Evolutionary conservation across 2,797 vertebrate species (phyloP), one percentile per base, ranked within the genome.

Genomic region (Australoheros facetus): DNA sequence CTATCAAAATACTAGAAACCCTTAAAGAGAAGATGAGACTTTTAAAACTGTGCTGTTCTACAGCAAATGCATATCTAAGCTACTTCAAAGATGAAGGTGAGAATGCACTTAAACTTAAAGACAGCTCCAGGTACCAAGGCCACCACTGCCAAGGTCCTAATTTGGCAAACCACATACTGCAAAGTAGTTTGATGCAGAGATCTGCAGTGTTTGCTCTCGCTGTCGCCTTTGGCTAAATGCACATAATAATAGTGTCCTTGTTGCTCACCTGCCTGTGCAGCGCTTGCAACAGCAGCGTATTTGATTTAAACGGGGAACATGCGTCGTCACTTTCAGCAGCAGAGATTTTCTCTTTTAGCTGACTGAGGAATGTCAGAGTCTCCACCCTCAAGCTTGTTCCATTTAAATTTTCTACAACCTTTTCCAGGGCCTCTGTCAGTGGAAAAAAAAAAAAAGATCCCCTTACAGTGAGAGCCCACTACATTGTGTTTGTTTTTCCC

Each of bases 351-450:
- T 87, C 86, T 86, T 91, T 84, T 88, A 80, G 77, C 86, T 89
- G 84, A 81, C 81, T 84, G 70, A 87, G 87, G 89, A 93, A 93
- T 93, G 88, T 90, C 80, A 66, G 82, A 75, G 82, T 90, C 86
- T 71, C 88, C 90, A 86, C 91, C 90, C 91, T 83, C 48, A 87
- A 85, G 76, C 85, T 81, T 82, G 81, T 87, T 90, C 86, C 86
- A 87, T 87, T 88, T 86, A 62, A 85, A 56, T 48, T 59, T 72
- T 78, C 79, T 86, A 19, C 76, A 62, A 51, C 84, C 80, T 75
- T 85, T 82, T 79, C 58, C 54, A 51, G 71, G 78, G 86, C 85
- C 88, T 78, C 85, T 55, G 71, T 56, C 37, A 3, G 71, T 23
- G 23, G 23, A 78, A 62, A 64, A 81, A 48, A 48, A 7, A 19